These are phyloP conservation scores for Corella eumyota DNA, from an alignment of 23 tunicate genomes.

Conservation along the genomic window DNA sequence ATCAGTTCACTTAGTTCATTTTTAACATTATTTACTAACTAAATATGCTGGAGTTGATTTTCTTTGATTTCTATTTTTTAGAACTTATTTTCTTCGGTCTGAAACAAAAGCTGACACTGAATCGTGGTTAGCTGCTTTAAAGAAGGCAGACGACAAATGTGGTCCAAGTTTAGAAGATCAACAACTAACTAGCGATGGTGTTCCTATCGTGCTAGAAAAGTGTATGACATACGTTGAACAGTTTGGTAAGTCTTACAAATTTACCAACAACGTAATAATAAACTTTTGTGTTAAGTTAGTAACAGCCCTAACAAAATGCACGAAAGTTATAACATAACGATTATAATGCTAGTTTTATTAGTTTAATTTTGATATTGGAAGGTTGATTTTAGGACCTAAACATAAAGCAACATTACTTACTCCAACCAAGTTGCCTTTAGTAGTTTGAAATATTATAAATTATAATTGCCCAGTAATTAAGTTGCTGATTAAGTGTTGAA, in stretches of 20 bases:
- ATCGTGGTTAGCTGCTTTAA: constrained; percentile 73
- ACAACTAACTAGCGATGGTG: constrained; percentile 67
- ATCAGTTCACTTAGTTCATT: neutral
- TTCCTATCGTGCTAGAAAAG: constrained; percentile 68
- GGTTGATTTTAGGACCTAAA: too few species aligned
- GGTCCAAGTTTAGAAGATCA: constrained; percentile 50
- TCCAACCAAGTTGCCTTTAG: too few species aligned
- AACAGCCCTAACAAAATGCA: neutral
- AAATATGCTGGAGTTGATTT: too few species aligned
- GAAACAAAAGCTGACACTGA: constrained; percentile 83
- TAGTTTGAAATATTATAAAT: too few species aligned
- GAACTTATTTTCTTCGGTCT: constrained; percentile 67
- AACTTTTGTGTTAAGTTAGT: neutral
- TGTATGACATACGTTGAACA: constrained; percentile 85
- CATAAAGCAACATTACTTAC: too few species aligned
- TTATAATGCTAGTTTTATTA: too few species aligned
- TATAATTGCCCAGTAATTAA: too few species aligned
- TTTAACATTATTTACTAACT: neutral
- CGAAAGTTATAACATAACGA: neutral
- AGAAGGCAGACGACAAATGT: constrained; percentile 55
- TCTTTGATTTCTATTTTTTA: neutral
- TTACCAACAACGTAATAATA: too few species aligned
- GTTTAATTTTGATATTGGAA: too few species aligned
- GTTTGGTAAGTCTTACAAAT: constrained; percentile 54
- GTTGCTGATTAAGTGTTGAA: too few species aligned